Conservation (phyloP, 2,888 invertebrate genomes). For the Saturnia japonica region DNA sequence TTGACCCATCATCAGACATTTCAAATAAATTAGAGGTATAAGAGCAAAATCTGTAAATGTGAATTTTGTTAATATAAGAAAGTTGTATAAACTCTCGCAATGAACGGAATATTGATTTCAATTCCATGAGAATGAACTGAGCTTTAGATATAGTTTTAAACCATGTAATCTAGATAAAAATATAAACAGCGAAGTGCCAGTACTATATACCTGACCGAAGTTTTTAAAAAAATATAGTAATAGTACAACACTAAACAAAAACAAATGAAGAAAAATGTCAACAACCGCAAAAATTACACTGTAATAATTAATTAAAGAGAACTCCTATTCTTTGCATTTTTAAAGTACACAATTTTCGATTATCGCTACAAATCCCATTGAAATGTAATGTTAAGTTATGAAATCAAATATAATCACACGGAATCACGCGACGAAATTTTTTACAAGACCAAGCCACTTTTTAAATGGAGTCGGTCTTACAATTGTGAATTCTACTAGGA, state of each 20-base stretch:
- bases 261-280: constrained; percentile 48
- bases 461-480: constrained; percentile 66
- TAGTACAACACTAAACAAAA: constrained; percentile 31
- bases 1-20: constrained; percentile 81
- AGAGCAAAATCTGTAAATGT: constrained; percentile 25
- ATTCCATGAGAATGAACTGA: background rate
- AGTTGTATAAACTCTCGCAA: background rate
- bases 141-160: background rate
- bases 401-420: background rate
- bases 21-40: constrained; percentile 36
- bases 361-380: background rate
- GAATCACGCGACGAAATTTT: constrained; percentile 21
- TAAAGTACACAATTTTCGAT: background rate
- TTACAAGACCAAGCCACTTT: constrained; percentile 52
- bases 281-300: constrained; percentile 44
- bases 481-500: constrained; percentile 22
- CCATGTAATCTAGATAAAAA: background rate
- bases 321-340: background rate
- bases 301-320: constrained; percentile 4
- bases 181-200: background rate
- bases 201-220: too few species aligned
- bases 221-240: background rate
- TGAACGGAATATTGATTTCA: constrained; percentile 22
- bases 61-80: background rate
- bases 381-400: background rate